Conservation (phyloP, 1,140 invertebrate species). For the Drosophila truncata region DNA sequence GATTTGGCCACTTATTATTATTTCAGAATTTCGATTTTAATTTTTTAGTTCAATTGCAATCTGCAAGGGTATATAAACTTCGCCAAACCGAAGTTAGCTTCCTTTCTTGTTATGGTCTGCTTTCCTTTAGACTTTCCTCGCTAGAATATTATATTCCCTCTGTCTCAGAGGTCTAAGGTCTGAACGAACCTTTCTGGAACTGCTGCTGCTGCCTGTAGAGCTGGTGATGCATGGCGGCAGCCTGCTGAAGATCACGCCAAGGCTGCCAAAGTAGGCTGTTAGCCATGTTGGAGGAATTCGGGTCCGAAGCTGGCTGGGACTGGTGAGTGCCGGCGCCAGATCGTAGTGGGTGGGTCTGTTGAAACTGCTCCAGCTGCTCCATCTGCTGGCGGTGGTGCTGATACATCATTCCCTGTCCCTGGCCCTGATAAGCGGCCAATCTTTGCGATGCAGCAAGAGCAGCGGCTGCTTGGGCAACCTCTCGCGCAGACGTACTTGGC, state of each 20-base stretch:
- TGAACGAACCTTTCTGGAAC: slow-evolving; percentile 78
- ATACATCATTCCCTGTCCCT: slow-evolving; percentile 29
- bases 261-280: slow-evolving; percentile 82
- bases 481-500: slow-evolving; percentile 40
- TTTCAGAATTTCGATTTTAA: no score
- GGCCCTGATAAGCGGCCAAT: slow-evolving; percentile 40
- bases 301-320: slow-evolving; percentile 41
- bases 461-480: slow-evolving; percentile 32
- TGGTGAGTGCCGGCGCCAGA: slow-evolving; percentile 29
- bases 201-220: slow-evolving; percentile 75
- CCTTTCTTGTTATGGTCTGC: no score
- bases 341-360: slow-evolving; percentile 34
- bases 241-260: slow-evolving; percentile 79
- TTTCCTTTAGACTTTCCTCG: neutral
- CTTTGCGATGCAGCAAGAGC: slow-evolving; percentile 60
- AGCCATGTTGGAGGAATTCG: slow-evolving; percentile 72
- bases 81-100: no score
- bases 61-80: no score
- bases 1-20: no score
- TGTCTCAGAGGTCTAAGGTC: neutral
- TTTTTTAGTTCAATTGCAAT: no score
- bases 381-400: slow-evolving; percentile 32
- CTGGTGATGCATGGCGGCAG: slow-evolving; percentile 78
- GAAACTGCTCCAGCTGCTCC: slow-evolving; percentile 42
- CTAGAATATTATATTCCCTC: neutral